Conservation (phyloP, 2,113 vertebrate species). For the Prionailurus viverrinus region DNA sequence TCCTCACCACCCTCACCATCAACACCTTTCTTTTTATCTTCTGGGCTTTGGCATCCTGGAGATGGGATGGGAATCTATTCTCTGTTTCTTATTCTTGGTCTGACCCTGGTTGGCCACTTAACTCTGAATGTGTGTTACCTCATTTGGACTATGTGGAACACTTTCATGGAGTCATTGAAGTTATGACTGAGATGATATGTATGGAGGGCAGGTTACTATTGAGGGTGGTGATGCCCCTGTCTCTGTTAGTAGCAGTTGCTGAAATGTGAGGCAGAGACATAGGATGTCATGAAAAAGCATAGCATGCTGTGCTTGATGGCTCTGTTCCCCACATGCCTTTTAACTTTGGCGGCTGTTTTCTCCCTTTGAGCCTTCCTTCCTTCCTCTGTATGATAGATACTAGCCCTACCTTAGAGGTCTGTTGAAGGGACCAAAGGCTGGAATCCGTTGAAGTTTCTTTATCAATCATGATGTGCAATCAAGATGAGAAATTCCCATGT, state of each 20-base stretch:
- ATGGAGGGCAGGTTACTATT: not conserved
- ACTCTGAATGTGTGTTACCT: not conserved
- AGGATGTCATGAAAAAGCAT: not conserved
- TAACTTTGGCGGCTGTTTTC: not conserved
- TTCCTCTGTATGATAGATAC: not conserved
- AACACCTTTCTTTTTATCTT: not conserved
- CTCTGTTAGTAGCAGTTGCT: not conserved
- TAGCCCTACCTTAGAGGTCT: not conserved
- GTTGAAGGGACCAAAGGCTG: not conserved
- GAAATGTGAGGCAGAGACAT: not conserved
- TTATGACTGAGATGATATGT: not conserved
- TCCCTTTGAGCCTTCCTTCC: not conserved
- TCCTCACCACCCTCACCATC: not conserved
- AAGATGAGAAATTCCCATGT: not conserved
- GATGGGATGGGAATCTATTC: not conserved
- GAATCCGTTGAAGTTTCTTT: not conserved
- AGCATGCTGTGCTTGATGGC: not conserved
- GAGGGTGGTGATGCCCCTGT: not conserved
- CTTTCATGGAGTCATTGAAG: not conserved
- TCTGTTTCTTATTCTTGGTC: not conserved
- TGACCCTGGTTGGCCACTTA: not conserved
- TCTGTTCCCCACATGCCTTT: not conserved
- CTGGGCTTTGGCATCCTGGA: not conserved
- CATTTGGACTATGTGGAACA: not conserved
- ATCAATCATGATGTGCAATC: not conserved